Evolutionary conservation across 1,140 invertebrate species (phyloP), one percentile per base, ranked within the genome.

Genomic region (Brachionus koreanus): DNA sequence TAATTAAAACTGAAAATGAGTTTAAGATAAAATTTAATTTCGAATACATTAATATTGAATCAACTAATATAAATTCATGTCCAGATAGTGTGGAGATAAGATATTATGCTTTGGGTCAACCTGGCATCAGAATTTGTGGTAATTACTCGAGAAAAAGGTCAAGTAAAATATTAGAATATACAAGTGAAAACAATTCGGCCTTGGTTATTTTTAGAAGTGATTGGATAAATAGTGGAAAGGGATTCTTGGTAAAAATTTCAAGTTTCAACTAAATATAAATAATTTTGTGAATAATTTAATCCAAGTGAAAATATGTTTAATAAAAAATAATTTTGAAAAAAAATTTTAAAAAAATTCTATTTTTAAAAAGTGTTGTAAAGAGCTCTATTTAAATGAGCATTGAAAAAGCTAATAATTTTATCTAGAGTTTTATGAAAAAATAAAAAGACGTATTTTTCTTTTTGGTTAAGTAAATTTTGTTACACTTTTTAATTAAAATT

Each of bases 131-230:
- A 46, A 10, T 74, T 12, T 74, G 69, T 29, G 69, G 69, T 9
- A 46, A 29, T 46, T 74, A 74, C 25, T 74, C 23, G 43, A 46
- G 25, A 46, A 29, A 43, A 10, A 46, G 10, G 0, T 46, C 39
- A 12, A 74, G 10, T 16, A 74, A 74, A 29, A 13, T 25, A 1
- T 10, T 74, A 35, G 23, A 74, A 35, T 74, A 25, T 74, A 19
- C 39, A 13, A 46, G 39, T 25, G 42, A 46, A n/a, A 46, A 25
- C 12, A 46, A 74, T 46, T 23, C 19, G 10, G 39, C 33, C 12
- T n/a, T 74, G 39, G 6, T 74, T 12, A 46, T 74, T 9, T 74
- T 74, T 74, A 74, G 69, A 74, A 74, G 69, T 74, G 69, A 74
- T 25, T 74, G 69, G 69, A 46, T 74, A 13, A 74, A 74, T 5